Percentiles rank a stretch among this genome's conserved stretches.
phyloP scores from a whole-genome alignment of 37 sponge, comb jelly and placozoan species.

The Petrosia ficiformis region DNA sequence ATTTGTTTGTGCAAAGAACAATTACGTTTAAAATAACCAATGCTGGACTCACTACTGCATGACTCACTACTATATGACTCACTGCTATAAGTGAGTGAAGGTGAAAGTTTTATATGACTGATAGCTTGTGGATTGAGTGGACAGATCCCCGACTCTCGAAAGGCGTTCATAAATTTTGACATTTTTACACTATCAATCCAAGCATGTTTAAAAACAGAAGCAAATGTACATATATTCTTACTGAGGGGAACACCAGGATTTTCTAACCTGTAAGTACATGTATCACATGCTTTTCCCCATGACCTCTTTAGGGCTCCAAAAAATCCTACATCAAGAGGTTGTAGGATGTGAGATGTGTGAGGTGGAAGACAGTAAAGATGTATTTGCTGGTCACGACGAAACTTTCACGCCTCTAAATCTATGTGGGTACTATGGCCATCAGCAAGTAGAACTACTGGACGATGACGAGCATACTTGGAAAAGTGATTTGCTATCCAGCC shows the following conservation, averaged over 20 bases:
- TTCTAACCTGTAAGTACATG: not conserved
- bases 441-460: constrained; percentile 14
- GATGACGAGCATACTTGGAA: too few relatives aligned
- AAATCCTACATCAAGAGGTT: constrained; percentile 5
- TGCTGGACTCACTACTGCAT: not conserved
- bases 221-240: not conserved
- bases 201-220: not conserved
- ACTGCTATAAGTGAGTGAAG: not conserved
- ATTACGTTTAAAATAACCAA: too few relatives aligned
- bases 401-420: constrained; percentile 15
- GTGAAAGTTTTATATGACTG: not conserved
- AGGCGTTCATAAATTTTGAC: not conserved
- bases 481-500: constrained; percentile 56
- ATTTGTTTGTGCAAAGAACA: too few relatives aligned
- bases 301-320: not conserved
- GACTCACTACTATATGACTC: not conserved
- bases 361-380: constrained; percentile 28
- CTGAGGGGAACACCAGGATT: not conserved
- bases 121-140: not conserved
- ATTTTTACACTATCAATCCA: not conserved
- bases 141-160: not conserved
- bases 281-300: constrained; percentile 10
- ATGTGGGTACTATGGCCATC: constrained; percentile 31
- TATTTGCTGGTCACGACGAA: constrained; percentile 10
- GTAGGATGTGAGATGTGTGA: not conserved